Conservation (phyloP, 1,140 invertebrate genomes). For the Papilio aristodemus region DNA sequence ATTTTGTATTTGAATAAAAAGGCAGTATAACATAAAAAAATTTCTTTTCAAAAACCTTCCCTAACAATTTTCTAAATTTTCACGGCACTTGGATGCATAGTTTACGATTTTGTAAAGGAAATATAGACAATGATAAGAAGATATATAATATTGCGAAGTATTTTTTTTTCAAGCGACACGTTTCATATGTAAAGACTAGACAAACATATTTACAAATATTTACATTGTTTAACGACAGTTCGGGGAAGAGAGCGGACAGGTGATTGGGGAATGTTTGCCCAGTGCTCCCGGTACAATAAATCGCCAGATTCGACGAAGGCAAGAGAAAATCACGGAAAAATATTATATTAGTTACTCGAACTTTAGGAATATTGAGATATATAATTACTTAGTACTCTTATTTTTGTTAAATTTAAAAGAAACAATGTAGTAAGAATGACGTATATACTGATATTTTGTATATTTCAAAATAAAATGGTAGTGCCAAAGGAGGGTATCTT, state of each 20-base stretch:
- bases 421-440: background rate
- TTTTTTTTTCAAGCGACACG: background rate
- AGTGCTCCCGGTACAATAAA: conserved; percentile 7
- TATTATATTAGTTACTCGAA: background rate
- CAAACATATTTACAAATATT: conserved; percentile 35
- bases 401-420: background rate
- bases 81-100: too few relatives aligned
- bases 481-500: too few relatives aligned
- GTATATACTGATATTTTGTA: too few relatives aligned
- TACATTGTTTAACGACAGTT: conserved; percentile 35
- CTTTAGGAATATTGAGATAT: background rate
- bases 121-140: too few relatives aligned
- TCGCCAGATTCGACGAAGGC: conserved; percentile 3
- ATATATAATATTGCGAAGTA: background rate
- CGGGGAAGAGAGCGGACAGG: conserved; percentile 19
- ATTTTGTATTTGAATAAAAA: too few relatives aligned
- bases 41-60: too few relatives aligned
- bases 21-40: too few relatives aligned
- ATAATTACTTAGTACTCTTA: background rate
- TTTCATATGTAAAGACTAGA: conserved; percentile 18
- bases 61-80: too few relatives aligned
- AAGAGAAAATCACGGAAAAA: background rate
- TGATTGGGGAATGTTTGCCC: conserved; percentile 36
- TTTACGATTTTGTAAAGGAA: too few relatives aligned
- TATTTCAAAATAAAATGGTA: too few relatives aligned